Percentiles rank a stretch among this genome's conserved stretches.
phyloP scores from a whole-genome alignment of 2,797 vertebrate genomes.

The Sebastes cheni region DNA sequence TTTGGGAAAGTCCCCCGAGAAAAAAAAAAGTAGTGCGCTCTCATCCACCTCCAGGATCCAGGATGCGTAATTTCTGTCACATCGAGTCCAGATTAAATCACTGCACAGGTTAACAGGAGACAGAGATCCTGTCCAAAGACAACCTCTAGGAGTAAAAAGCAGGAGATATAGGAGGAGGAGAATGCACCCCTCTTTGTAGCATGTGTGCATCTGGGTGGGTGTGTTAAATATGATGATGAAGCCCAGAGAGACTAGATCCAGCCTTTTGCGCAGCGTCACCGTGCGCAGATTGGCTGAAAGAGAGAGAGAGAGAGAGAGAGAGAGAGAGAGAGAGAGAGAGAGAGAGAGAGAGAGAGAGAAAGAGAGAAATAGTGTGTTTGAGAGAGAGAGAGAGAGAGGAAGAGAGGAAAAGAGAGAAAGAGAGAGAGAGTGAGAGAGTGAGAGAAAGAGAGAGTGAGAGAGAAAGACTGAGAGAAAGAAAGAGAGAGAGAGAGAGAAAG shows the following conservation, averaged over 20 bases:
- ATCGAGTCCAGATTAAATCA: constrained; percentile 4
- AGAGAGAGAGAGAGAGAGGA: no score
- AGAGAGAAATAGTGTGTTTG: no score
- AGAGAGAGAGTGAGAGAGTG: no score
- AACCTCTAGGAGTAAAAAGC: constrained; percentile 8
- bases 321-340: constrained; percentile 13
- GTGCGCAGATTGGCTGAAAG: constrained; percentile 75
- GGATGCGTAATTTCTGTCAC: constrained; percentile 28
- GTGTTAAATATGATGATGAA: constrained; percentile 91
- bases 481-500: no score
- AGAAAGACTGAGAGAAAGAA: background rate
- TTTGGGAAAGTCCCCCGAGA: constrained; percentile 51
- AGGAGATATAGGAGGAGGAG: constrained; percentile 33
- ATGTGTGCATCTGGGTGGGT: constrained; percentile 84
- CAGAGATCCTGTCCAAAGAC: constrained; percentile 3
- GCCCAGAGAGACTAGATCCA: constrained; percentile 81
- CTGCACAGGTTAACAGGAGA: constrained; percentile 79
- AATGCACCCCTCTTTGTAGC: constrained; percentile 62
- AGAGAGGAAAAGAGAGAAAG: no score
- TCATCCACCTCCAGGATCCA: constrained; percentile 42
- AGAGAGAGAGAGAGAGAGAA: constrained; percentile 16
- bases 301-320: constrained; percentile 50
- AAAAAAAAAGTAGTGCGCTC: constrained; percentile 36
- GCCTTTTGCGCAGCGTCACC: constrained; percentile 90
- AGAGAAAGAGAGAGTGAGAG: no score